Evolutionary conservation across 1,140 invertebrate genomes (phyloP), one percentile per base, ranked within the genome.

Genomic region (Melitaea cinxia): DNA sequence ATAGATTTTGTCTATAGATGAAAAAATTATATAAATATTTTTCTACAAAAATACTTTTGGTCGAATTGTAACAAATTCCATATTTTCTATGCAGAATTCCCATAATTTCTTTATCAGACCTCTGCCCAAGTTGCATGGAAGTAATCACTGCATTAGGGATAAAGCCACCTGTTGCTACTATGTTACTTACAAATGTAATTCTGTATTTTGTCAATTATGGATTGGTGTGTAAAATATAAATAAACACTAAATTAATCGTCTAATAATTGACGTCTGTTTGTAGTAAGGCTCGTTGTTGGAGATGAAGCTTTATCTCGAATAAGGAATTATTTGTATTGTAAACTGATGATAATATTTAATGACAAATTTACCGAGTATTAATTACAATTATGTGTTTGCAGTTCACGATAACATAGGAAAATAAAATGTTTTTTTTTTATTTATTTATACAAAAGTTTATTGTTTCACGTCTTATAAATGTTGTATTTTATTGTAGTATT

Each of bases 361-460:
- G 42, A 47, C 42, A 47, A 23, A 45, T 23, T 47, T 47, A 23
- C 10, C 14, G 24, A 33, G 23, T 33, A 30, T 35, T 54, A 35
- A 35, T 54, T 54, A 35, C n/a, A n/a, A n/a, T n/a, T 50, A 50
- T 50, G 10, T 50, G 26, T 21, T 54, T 54, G 52, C 26, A 35
- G 52, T 54, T 54, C n/a, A n/a, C n/a, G 52, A 54, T 35, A 17
- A 17, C 17, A 17, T 42, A 42, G 12, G 21, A 47, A 47, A 47
- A 19, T 21, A 47, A 47, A 21, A 47, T 21, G 4, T 26, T 14
- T 56, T 12, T 39, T 63, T 56, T 26, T 14, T 56, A 15, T 39
- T 63, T 56, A 56, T 56, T 64, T 64, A 64, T 64, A 56, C 54
- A 53, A 64, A 47, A 23, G 61, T 64, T 64, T 64, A 56, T 64